These are phyloP conservation scores for Drosophila neocordata DNA, from an alignment of 1,140 invertebrate species.

Conservation along the genomic window DNA sequence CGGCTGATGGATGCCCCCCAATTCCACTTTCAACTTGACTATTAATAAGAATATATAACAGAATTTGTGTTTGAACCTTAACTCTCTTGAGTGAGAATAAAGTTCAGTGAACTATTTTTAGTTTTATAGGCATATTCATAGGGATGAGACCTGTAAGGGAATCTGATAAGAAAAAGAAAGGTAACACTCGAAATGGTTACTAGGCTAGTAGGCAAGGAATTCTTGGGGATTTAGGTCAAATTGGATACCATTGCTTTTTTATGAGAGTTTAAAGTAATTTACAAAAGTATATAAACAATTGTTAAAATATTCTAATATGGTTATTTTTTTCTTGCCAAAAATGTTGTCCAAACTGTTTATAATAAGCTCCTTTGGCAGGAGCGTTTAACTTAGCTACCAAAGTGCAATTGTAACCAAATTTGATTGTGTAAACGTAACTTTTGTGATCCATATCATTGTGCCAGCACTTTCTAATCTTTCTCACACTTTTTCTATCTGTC, in stretches of 20 bases:
- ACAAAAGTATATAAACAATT: too few relatives aligned
- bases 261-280: background rate
- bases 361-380: background rate
- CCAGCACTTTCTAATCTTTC: slow-evolving; percentile 60
- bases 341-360: background rate
- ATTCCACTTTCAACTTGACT: slow-evolving; percentile 1
- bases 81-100: background rate
- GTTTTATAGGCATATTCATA: background rate
- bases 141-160: background rate
- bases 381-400: background rate
- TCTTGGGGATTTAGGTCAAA: background rate
- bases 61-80: too few relatives aligned
- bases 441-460: slow-evolving; percentile 2
- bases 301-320: background rate
- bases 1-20: background rate
- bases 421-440: background rate
- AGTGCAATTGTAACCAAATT: background rate
- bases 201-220: background rate
- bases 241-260: background rate
- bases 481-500: slow-evolving; percentile 18
- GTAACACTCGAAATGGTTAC: background rate
- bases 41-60: background rate
- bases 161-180: background rate
- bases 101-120: slow-evolving; percentile 15
- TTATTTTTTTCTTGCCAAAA: too few relatives aligned